Percentiles rank a stretch among this genome's conserved stretches.
phyloP scores from a whole-genome alignment of 2,888 invertebrate genomes.

The Agrotis ipsilon region DNA sequence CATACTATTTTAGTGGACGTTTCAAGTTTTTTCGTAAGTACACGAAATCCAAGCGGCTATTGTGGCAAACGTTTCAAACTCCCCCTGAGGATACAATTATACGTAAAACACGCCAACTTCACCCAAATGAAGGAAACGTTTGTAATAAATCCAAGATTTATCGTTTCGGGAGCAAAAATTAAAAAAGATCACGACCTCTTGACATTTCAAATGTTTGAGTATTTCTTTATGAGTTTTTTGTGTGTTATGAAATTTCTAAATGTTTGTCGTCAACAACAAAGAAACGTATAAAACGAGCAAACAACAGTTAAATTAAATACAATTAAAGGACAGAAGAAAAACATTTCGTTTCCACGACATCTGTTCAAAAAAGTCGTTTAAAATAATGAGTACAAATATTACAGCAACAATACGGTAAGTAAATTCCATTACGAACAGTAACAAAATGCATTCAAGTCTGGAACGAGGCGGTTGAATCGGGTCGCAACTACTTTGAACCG shows the following conservation, averaged over 20 bases:
- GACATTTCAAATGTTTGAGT: constrained; percentile 46
- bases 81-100: constrained; percentile 54
- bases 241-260: constrained; percentile 49
- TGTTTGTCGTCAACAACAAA: constrained; percentile 48
- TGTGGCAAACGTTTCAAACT: constrained; percentile 32
- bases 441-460: constrained; percentile 58
- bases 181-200: constrained; percentile 44
- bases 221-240: constrained; percentile 53
- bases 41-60: constrained; percentile 9
- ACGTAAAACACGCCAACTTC: constrained; percentile 56
- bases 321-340: constrained; percentile 31
- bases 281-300: constrained; percentile 36
- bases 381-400: constrained; percentile 61
- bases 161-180: constrained; percentile 52
- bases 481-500: constrained; percentile 52
- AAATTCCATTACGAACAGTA: constrained; percentile 49
- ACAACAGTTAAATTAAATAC: constrained; percentile 41
- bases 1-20: background rate
- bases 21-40: constrained; percentile 21
- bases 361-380: constrained; percentile 50
- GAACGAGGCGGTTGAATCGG: constrained; percentile 45
- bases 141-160: constrained; percentile 61
- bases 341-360: constrained; percentile 33
- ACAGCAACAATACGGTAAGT: constrained; percentile 40
- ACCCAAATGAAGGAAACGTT: constrained; percentile 57